These are phyloP conservation scores for Leucophora obtusa DNA, from an alignment of 2,888 invertebrate genomes.

Conservation along the genomic window DNA sequence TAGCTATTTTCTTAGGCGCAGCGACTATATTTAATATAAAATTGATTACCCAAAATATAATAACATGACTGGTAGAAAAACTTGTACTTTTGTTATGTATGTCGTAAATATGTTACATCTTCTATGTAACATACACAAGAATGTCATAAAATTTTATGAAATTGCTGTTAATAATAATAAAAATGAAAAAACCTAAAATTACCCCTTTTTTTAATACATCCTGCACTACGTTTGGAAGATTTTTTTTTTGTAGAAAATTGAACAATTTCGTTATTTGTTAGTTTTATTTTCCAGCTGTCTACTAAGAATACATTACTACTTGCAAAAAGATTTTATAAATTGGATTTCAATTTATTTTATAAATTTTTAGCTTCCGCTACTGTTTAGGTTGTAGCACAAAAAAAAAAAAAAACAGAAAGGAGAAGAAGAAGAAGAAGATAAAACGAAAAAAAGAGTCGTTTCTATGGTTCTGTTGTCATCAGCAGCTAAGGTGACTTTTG, in stretches of 20 bases:
- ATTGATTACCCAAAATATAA: background rate
- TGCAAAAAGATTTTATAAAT: conserved; percentile 27
- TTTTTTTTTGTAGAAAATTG: background rate
- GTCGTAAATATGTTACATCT: background rate
- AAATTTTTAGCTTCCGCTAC: conserved; percentile 6
- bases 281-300: background rate
- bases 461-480: background rate
- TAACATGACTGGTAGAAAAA: background rate
- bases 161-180: conserved; percentile 38
- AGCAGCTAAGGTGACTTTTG: background rate
- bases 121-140: background rate
- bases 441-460: background rate
- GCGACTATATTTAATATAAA: too few relatives aligned
- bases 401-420: too few relatives aligned
- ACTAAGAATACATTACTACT: background rate
- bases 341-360: conserved; percentile 42
- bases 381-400: background rate
- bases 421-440: too few relatives aligned
- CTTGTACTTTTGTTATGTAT: background rate
- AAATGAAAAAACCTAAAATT: conserved; percentile 2
- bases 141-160: conserved; percentile 50
- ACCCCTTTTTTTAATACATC: conserved; percentile 25
- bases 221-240: background rate
- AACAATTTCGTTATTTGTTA: background rate
- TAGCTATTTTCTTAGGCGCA: too few relatives aligned